phyloP scores from a whole-genome alignment of 2,797 vertebrate species.

The Acipenser transmontanus region DNA sequence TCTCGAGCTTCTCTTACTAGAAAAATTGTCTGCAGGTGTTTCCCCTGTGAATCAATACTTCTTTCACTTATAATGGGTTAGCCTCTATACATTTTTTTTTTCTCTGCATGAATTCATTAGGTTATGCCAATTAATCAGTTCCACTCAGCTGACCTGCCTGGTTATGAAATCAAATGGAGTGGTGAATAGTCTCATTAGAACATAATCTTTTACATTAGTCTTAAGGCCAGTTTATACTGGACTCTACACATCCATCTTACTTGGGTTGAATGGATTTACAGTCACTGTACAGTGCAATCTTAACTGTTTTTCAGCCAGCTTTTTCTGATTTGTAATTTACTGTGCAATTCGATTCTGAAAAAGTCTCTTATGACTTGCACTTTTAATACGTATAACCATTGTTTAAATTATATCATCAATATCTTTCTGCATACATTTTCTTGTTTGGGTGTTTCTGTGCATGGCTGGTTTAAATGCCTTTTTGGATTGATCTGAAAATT shows the following conservation, averaged over 20 bases:
- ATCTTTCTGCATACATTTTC: too few species aligned
- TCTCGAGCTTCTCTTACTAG: slow-evolving; percentile 24
- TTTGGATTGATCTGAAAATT: too few species aligned
- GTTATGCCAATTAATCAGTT: slow-evolving; percentile 46
- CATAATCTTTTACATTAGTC: slow-evolving; percentile 6
- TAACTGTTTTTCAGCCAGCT: neutral
- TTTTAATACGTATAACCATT: too few species aligned
- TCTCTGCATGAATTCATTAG: slow-evolving; percentile 41
- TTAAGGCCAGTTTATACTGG: neutral
- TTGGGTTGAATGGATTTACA: neutral
- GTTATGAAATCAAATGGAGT: slow-evolving; percentile 42
- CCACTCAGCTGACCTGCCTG: slow-evolving; percentile 34
- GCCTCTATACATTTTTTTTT: slow-evolving; percentile 26
- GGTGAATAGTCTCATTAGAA: slow-evolving; percentile 23
- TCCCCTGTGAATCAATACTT: slow-evolving; percentile 36
- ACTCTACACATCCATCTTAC: neutral
- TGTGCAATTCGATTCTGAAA: neutral
- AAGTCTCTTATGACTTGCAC: too few species aligned
- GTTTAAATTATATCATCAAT: too few species aligned
- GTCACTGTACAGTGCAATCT: neutral
- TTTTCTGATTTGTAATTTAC: neutral
- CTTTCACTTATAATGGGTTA: slow-evolving; percentile 37
- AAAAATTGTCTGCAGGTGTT: slow-evolving; percentile 34
- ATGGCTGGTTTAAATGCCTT: too few species aligned
- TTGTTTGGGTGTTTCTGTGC: too few species aligned